Base-by-base conservation (phyloP, 2,888 invertebrate species). In the Philhelius pedissequus region DNA sequence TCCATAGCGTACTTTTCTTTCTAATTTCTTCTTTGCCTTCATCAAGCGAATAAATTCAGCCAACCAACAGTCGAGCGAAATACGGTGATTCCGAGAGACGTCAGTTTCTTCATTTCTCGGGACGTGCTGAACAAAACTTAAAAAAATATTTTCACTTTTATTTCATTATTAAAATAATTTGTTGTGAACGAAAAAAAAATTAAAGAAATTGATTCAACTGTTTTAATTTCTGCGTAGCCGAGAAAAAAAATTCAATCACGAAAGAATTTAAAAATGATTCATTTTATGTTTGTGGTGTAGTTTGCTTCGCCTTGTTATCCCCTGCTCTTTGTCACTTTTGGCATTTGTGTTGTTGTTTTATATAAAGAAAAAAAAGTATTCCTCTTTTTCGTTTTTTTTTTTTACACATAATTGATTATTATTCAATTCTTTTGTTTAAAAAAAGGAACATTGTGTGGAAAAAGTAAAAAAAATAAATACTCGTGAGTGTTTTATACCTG, bases 11-110 rank as follows among this genome's bases (percentile, higher is more conserved):
- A 82, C 68, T 83, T 68, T 68, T 78, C 66, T 32, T 35, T 50
- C 50, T 68, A 20, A 38, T 22, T 35, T 30, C 13, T 38, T 40
- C 69, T 50, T 60, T 64, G 73, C 68, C n/a, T n/a, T n/a, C 60
- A 15, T 52, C 58, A 54, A 64, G 43, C 64, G 45, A 83, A 78
- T 78, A 78, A 70, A 58, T 86, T 81, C 48, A 32, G 7, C 30
- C 30, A 62, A 20, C 30, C 30, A 62, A 20, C 84, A 87, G 87
- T 87, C 86, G 87, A 87, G 87, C 78, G 86, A 87, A 87, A 87
- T 87, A 87, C 80, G 83, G 86, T 76, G 86, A 87, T 83, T 80
- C 58, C 64, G 69, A 69, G 75, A 66, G 87, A 86, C 86, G 86
- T 82, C 64, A 73, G 9, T 43, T 68, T 81, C 27, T 75, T 8